These are phyloP conservation scores for Donacobius atricapilla DNA, from an alignment of 2,113 vertebrate genomes.

Conservation along the genomic window DNA sequence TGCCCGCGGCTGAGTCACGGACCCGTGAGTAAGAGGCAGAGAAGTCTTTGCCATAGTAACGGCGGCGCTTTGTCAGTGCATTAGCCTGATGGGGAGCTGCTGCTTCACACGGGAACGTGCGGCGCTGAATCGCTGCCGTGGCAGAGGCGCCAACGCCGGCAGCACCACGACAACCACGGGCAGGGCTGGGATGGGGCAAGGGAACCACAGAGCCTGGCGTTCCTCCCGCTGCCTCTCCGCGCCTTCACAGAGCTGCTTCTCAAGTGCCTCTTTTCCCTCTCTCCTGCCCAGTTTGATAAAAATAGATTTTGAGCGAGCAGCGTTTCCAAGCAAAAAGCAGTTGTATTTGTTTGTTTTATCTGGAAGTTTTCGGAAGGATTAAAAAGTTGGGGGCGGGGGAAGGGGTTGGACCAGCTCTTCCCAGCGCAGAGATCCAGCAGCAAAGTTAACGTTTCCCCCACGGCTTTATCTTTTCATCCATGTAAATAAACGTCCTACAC, in stretches of 20 bases:
- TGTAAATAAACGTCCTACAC: slow-evolving; percentile 55
- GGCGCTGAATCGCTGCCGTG: background rate
- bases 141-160: background rate
- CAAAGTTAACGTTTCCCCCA: slow-evolving; percentile 49
- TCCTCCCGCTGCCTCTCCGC: fast-evolving
- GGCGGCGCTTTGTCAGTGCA: background rate
- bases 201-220: background rate
- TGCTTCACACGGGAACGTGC: slow-evolving; percentile 26
- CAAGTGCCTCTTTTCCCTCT: background rate
- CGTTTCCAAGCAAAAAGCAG: slow-evolving; percentile 41
- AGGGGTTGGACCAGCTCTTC: background rate
- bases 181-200: fast-evolving
- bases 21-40: slow-evolving; percentile 58
- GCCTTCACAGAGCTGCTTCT: background rate
- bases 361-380: slow-evolving; percentile 51
- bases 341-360: slow-evolving; percentile 62
- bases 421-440: slow-evolving; percentile 12
- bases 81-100: slow-evolving; percentile 34
- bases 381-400: background rate
- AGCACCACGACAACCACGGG: background rate
- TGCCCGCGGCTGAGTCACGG: slow-evolving; percentile 51
- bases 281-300: slow-evolving; percentile 31
- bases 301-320: slow-evolving; percentile 48
- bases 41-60: slow-evolving; percentile 74
- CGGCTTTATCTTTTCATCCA: slow-evolving; percentile 54